Conservation (phyloP, 2,797 vertebrate species). For the Craterocephalus amniculus region DNA sequence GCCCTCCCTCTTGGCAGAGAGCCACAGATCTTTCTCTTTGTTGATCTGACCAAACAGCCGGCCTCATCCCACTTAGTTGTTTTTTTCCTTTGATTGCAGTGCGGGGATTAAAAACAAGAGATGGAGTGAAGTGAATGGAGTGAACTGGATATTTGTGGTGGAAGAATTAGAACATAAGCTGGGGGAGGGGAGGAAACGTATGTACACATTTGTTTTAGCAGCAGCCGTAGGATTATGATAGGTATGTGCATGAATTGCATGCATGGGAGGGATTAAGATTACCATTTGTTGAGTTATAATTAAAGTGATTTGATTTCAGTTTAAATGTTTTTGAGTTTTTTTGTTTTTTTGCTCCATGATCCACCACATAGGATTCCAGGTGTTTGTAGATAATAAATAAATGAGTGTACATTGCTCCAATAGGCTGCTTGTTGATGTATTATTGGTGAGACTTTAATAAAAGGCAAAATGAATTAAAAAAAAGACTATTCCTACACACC, state of each 20-base stretch:
- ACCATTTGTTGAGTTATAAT: constrained; percentile 28
- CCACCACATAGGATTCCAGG: not conserved
- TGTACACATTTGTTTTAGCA: constrained; percentile 24
- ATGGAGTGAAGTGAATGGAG: constrained; percentile 20
- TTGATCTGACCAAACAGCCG: constrained; percentile 29
- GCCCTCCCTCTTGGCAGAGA: constrained; percentile 1
- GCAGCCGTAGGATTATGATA: constrained; percentile 14
- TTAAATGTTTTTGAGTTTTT: not conserved
- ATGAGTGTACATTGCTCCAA: not conserved
- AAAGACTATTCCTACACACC: not conserved
- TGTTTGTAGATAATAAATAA: not conserved
- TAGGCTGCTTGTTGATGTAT: not conserved
- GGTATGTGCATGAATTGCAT: constrained; percentile 2
- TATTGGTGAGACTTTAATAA: not conserved
- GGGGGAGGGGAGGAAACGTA: not conserved
- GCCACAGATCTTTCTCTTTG: constrained; percentile 14
- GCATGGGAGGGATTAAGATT: constrained; percentile 26
- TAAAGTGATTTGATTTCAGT: constrained; percentile 17
- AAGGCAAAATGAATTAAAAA: not conserved
- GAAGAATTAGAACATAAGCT: constrained; percentile 15
- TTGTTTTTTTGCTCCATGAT: constrained; percentile 1
- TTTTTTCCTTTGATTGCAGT: constrained; percentile 36
- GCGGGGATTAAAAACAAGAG: constrained; percentile 16
- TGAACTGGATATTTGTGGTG: constrained; percentile 34
- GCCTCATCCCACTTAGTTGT: constrained; percentile 10